A percentile compares a stretch with the other conserved stretches of the same genome.
These are phyloP conservation scores for Caenorhabditis sp. DNA, from an alignment of 2,888 invertebrate genomes.

Conservation along the genomic window DNA sequence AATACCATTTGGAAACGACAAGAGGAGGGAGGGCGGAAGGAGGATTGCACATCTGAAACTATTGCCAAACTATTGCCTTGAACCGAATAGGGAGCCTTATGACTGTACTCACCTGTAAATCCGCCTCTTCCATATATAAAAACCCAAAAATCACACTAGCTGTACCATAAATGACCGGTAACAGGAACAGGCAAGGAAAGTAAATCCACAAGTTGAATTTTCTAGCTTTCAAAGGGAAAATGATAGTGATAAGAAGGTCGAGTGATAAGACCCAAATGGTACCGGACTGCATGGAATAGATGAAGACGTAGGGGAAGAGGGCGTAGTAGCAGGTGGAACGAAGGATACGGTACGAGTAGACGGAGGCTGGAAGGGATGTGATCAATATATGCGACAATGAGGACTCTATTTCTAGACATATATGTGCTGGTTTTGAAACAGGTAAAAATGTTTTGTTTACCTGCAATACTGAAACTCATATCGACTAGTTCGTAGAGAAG, in stretches of 20 bases:
- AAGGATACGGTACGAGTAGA: constrained; percentile 24
- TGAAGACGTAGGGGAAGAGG: constrained; percentile 29
- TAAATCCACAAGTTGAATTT: constrained; percentile 18
- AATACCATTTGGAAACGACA: constrained; percentile 29
- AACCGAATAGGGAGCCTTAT: too few species aligned
- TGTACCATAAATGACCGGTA: constrained; percentile 16
- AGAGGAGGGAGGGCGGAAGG: constrained; percentile 18
- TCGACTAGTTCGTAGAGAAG: constrained; percentile 39
- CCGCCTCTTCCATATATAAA: constrained; percentile 12
- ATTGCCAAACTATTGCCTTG: too few species aligned
- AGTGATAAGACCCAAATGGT: constrained; percentile 38
- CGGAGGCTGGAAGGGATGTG: constrained; percentile 39
- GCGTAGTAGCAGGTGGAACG: constrained; percentile 21
- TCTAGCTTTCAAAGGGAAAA: constrained; percentile 24
- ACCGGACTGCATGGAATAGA: constrained; percentile 46
- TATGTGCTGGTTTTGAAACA: too few species aligned
- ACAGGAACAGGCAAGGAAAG: constrained; percentile 13
- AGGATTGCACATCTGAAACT: constrained; percentile 53
- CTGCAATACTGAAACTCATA: constrained; percentile 38
- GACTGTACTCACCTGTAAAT: constrained; percentile 17
- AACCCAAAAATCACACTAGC: constrained; percentile 13
- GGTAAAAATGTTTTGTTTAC: too few species aligned
- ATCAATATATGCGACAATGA: too few species aligned
- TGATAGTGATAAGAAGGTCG: constrained; percentile 38
- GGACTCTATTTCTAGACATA: too few species aligned